These are phyloP conservation scores for Phengaris arion DNA, from an alignment of 2,888 invertebrate species.

Conservation along the genomic window DNA sequence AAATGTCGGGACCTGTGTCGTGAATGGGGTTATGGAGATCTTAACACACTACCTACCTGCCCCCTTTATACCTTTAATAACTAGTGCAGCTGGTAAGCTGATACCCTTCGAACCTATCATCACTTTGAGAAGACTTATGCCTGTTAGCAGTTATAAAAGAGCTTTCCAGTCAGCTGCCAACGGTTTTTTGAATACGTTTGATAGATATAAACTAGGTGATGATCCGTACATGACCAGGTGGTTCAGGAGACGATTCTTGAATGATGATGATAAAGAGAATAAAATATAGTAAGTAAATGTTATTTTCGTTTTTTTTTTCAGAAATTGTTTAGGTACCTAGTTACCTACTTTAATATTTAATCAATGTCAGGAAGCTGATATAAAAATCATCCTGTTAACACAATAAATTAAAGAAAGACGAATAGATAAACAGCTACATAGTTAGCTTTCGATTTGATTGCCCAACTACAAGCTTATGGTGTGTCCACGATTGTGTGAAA, in stretches of 20 bases:
- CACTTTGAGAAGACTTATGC: slow-evolving; percentile 60
- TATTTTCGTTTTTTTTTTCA: background rate
- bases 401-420: no score
- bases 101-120: slow-evolving; percentile 72
- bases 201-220: slow-evolving; percentile 55
- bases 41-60: slow-evolving; percentile 63
- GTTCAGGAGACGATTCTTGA: slow-evolving; percentile 64
- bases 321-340: background rate
- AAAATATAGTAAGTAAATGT: background rate
- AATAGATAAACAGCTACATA: no score
- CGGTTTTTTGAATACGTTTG: slow-evolving; percentile 62
- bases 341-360: no score
- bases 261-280: slow-evolving; percentile 39
- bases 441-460: no score
- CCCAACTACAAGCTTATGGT: no score
- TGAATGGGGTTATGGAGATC: slow-evolving; percentile 68
- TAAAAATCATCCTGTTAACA: no score
- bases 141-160: slow-evolving; percentile 65
- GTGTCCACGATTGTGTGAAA: no score
- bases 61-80: slow-evolving; percentile 65
- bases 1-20: slow-evolving; percentile 65
- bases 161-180: slow-evolving; percentile 62
- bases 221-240: slow-evolving; percentile 67
- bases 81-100: slow-evolving; percentile 63
- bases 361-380: no score